These are phyloP conservation scores for Squalus acanthias DNA, from an alignment of 2,797 vertebrate genomes.

Conservation along the genomic window DNA sequence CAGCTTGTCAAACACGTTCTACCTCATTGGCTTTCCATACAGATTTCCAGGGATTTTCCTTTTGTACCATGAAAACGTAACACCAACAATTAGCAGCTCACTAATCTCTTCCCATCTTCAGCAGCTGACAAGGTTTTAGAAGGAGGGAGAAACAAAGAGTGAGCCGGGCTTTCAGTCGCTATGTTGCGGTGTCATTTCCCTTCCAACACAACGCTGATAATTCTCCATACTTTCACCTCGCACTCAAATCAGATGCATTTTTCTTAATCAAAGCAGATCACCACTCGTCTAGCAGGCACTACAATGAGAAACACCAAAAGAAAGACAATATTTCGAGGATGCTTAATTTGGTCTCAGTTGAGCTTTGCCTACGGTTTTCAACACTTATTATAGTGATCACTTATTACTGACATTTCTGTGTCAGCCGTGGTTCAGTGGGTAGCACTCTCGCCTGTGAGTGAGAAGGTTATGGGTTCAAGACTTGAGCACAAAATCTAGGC, in stretches of 20 bases:
- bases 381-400: not conserved
- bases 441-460: not conserved
- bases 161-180: not conserved
- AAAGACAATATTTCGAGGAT: not conserved
- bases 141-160: constrained; percentile 45
- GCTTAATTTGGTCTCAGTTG: not conserved
- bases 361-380: not conserved
- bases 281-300: not conserved
- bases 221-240: not conserved
- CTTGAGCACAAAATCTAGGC: no score
- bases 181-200: not conserved
- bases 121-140: constrained; percentile 42
- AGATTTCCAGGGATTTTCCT: constrained; percentile 48
- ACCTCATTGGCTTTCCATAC: constrained; percentile 48
- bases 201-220: not conserved
- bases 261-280: not conserved
- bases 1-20: constrained; percentile 52
- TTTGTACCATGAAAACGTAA: constrained; percentile 50
- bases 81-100: constrained; percentile 46
- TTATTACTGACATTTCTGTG: not conserved
- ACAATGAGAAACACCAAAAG: not conserved
- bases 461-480: not conserved
- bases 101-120: constrained; percentile 48
- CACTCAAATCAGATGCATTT: constrained; percentile 3
- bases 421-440: not conserved